Evolutionary conservation across 2,113 vertebrate genomes (phyloP), one percentile per base, ranked within the genome.

Genomic region (Neodontobutis hainanensis): DNA sequence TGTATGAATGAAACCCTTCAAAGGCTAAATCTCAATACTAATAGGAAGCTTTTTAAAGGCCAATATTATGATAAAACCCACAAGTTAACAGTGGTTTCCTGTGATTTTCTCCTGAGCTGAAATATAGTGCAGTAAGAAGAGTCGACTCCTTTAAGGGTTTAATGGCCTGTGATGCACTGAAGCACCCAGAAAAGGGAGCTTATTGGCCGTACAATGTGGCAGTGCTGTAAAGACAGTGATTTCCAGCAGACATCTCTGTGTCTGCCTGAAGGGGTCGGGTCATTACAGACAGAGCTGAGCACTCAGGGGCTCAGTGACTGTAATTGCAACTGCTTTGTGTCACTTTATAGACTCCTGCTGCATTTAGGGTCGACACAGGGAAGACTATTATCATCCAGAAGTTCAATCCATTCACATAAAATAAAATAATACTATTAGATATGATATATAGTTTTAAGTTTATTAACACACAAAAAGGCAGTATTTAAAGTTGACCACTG

Each of bases 141-240:
- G 65, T 43, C 11, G 42, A 15, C 58, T 56, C 35, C 50, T 48
- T 62, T 16, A 16, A 65, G 56, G 78, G 6, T 76, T 75, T 69
- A 66, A 68, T 0, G 45, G 75, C 0, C 11, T 75, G 3, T 16
- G 58, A 66, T 46, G 46, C 66, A 48, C 47, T 65, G 44, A 34
- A 44, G 63, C 69, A 19, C 66, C 51, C 47, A 53, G 44, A 40
- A 60, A 76, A 77, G 77, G 75, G 58, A 47, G 74, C 67, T 87
- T 65, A 68, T 11, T n/a, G 51, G 52, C 4, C 14, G 64, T 61
- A 47, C 15, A 64, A 55, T 50, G 57, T 59, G 52, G 9, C 69
- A 72, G 63, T 5, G 49, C 65, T 42, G 59, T 75, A 60, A 79
- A 68, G 61, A 76, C 42, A 68, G 75, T 68, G 67, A 77, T 74